Conservation (phyloP, 2,113 vertebrate species). For the Platichthys flesus region DNA sequence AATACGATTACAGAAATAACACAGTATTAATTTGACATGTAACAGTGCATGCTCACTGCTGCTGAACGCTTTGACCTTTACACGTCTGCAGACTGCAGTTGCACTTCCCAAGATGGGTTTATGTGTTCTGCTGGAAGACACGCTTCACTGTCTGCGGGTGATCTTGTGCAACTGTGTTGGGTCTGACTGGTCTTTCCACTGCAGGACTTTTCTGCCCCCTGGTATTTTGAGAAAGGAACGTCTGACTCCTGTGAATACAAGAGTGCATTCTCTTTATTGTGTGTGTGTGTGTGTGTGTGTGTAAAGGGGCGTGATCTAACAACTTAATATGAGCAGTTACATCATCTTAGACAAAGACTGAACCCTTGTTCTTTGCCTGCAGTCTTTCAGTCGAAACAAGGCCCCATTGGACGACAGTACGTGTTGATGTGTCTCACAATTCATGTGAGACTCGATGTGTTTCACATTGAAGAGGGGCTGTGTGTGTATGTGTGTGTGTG, state of each 20-base stretch:
- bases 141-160: constrained; percentile 28
- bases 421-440: constrained; percentile 14
- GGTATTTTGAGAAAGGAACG: constrained; percentile 49
- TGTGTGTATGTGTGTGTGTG: not conserved
- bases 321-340: constrained; percentile 62
- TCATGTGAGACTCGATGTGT: constrained; percentile 23
- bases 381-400: constrained; percentile 55
- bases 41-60: constrained; percentile 20
- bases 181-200: constrained; percentile 72
- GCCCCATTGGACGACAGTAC: constrained; percentile 13
- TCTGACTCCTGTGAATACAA: constrained; percentile 54
- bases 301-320: constrained; percentile 24
- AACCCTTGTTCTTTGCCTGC: constrained; percentile 28
- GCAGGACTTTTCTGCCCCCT: constrained; percentile 51
- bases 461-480: constrained; percentile 24
- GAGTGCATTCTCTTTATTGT: constrained; percentile 37
- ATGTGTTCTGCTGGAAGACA: constrained; percentile 27
- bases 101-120: constrained; percentile 5
- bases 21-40: constrained; percentile 12
- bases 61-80: constrained; percentile 47
- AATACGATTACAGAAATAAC: constrained; percentile 60
- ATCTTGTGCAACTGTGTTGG: constrained; percentile 48
- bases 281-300: constrained; percentile 11
- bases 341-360: constrained; percentile 58
- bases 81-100: constrained; percentile 15